Percentiles rank a stretch among this genome's conserved stretches.
Evolutionary conservation across 2,797 vertebrate genomes (phyloP).

Genomic region (Leuciscus waleckii): DNA sequence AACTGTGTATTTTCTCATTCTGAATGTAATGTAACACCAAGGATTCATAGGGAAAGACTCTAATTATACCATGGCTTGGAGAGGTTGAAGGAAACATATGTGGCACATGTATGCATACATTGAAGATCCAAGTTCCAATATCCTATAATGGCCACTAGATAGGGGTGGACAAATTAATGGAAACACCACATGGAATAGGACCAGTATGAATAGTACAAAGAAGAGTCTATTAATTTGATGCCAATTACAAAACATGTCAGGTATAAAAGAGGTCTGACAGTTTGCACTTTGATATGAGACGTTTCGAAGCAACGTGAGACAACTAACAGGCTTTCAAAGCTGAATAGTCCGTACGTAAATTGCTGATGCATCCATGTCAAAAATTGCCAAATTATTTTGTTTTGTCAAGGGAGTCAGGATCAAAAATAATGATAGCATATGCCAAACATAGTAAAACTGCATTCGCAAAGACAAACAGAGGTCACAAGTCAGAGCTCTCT

Average conservation of each 20-base stretch:
- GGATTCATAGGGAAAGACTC: neutral
- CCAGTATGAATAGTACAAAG: neutral
- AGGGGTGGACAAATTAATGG: neutral
- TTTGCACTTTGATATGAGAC: neutral
- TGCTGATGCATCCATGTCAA: conserved; percentile 7
- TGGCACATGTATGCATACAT: conserved; percentile 3
- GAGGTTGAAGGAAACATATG: conserved; percentile 5
- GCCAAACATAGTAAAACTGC: neutral
- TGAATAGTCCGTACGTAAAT: neutral
- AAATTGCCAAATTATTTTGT: conserved; percentile 20
- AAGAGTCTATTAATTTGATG: neutral
- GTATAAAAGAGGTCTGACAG: conserved; percentile 3
- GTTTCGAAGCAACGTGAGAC: neutral
- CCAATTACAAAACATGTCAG: conserved; percentile 20
- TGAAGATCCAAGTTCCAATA: neutral
- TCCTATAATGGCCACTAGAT: neutral
- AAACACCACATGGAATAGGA: neutral
- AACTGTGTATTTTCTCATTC: conserved; percentile 41
- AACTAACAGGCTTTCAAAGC: conserved; percentile 10
- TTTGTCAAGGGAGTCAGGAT: conserved; percentile 1
- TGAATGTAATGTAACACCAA: conserved; percentile 10
- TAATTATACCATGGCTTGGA: conserved; percentile 1
- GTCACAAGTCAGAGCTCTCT: conserved; percentile 5
- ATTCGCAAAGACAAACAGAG: conserved; percentile 13
- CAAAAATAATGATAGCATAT: conserved; percentile 14